Evolutionary conservation across 2,888 invertebrate species (phyloP).

Genomic region (Tachina fera): DNA sequence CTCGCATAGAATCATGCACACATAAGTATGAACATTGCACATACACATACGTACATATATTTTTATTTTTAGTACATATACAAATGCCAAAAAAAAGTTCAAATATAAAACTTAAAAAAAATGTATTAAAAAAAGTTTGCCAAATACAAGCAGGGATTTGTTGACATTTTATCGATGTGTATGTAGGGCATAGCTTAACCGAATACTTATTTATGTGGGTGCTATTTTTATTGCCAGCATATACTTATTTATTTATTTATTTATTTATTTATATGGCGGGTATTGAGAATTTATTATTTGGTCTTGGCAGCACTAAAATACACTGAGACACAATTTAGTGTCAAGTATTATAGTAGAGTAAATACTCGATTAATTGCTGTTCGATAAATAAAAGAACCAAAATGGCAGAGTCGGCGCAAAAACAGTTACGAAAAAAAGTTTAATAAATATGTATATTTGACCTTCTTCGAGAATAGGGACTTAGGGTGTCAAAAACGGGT

Average conservation of each 20-base stretch:
- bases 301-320: no score
- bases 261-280: neutral
- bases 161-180: constrained; percentile 10
- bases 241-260: no score
- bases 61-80: neutral
- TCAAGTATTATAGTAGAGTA: no score
- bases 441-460: no score
- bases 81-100: constrained; percentile 34
- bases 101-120: constrained; percentile 18
- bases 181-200: constrained; percentile 56
- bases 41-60: constrained; percentile 12
- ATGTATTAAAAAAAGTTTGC: neutral
- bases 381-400: no score
- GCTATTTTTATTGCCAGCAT: constrained; percentile 29
- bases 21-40: neutral
- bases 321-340: no score
- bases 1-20: neutral
- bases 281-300: neutral
- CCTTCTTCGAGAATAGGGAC: no score
- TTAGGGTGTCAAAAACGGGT: no score
- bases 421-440: no score
- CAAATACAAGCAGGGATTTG: constrained; percentile 3
- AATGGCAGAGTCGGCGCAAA: no score
- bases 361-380: no score
- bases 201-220: constrained; percentile 47